A percentile compares a stretch with the other conserved stretches of the same genome.
These are phyloP conservation scores for Pimpla rufipes DNA, from an alignment of 2,888 invertebrate species.

Conservation along the genomic window DNA sequence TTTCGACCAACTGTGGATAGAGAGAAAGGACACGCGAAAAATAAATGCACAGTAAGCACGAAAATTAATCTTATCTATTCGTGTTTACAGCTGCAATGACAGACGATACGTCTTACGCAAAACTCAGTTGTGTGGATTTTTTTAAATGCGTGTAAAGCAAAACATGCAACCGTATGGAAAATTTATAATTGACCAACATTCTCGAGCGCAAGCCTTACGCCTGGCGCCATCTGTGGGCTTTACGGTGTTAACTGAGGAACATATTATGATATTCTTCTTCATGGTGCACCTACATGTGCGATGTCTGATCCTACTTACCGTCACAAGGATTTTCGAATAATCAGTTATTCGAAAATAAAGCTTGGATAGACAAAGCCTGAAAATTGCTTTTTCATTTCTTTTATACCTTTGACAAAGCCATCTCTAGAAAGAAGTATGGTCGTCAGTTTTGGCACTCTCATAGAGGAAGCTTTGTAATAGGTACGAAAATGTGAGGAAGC, in stretches of 20 bases:
- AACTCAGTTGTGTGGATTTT: background rate
- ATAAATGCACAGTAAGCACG: background rate
- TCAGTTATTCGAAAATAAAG: too few species aligned
- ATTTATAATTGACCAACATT: constrained; percentile 22
- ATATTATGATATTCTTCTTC: background rate
- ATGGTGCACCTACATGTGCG: background rate
- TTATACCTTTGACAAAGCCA: too few species aligned
- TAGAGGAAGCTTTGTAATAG: too few species aligned
- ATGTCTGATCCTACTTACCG: too few species aligned
- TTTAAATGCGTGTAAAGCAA: background rate
- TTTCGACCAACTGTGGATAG: constrained; percentile 65
- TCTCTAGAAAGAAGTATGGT: too few species aligned
- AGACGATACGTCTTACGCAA: background rate
- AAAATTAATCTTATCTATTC: constrained; percentile 12
- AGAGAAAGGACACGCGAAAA: constrained; percentile 5
- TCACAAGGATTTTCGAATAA: background rate
- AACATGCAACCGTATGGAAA: constrained; percentile 23
- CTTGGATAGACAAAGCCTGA: too few species aligned
- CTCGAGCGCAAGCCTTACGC: background rate
- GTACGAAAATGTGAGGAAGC: too few species aligned
- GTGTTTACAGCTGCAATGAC: background rate
- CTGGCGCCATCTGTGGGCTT: constrained; percentile 51
- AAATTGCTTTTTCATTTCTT: too few species aligned
- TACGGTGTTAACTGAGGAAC: background rate
- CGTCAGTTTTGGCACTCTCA: too few species aligned